phyloP scores from a whole-genome alignment of 1,140 invertebrate species.

The Ips nitidus region DNA sequence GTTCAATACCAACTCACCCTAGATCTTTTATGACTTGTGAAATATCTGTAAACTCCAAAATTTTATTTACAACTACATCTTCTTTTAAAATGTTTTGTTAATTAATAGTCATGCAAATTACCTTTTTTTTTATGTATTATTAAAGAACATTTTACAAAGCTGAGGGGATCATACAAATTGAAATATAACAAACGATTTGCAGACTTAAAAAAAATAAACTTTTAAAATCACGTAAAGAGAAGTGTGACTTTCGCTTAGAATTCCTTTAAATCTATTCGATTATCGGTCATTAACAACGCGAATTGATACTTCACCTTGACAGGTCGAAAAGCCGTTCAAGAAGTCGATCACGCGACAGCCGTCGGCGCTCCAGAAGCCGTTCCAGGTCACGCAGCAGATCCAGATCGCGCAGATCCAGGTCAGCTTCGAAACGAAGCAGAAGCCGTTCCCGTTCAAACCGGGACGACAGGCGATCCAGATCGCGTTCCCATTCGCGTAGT shows the following conservation, averaged over 20 bases:
- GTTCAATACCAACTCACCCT: too few species aligned
- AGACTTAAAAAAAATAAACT: background rate
- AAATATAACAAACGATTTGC: background rate
- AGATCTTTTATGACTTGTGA: too few species aligned
- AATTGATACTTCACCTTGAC: background rate
- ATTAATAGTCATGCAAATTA: too few species aligned
- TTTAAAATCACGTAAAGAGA: too few species aligned
- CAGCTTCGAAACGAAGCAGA: slow-evolving; percentile 47
- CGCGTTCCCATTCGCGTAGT: slow-evolving; percentile 44
- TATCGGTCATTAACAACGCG: background rate
- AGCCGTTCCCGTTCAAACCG: slow-evolving; percentile 46
- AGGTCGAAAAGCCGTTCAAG: slow-evolving; percentile 58
- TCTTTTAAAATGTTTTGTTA: background rate
- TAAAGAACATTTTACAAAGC: too few species aligned
- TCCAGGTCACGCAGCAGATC: slow-evolving; percentile 51
- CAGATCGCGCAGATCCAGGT: slow-evolving; percentile 49
- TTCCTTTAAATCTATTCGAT: too few species aligned
- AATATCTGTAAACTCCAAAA: too few species aligned
- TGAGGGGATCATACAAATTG: too few species aligned
- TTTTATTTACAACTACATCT: background rate
- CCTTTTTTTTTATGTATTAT: too few species aligned
- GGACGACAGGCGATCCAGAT: slow-evolving; percentile 44
- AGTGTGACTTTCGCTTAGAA: too few species aligned
- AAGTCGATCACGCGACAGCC: slow-evolving; percentile 49
- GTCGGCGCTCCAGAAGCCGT: slow-evolving; percentile 50